Percentiles rank a stretch among this genome's conserved stretches.
Evolutionary conservation across 2,888 invertebrate genomes (phyloP).

Genomic region (Mycalesis mineus): DNA sequence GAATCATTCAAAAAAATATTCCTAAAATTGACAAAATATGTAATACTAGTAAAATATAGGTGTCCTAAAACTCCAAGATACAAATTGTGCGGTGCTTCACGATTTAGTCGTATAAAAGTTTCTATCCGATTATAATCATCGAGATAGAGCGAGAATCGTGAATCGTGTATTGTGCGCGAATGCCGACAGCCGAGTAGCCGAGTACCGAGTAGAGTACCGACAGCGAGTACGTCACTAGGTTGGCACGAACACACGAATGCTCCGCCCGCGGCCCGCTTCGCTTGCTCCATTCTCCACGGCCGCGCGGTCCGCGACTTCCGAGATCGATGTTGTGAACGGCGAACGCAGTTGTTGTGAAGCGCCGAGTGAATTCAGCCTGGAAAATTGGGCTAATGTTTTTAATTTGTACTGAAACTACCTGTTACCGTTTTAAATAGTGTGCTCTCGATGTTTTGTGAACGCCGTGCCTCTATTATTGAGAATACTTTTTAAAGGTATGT

Average conservation of each 20-base stretch:
- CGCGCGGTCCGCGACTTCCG: constrained; percentile 44
- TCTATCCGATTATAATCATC: constrained; percentile 23
- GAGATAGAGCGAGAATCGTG: constrained; percentile 22
- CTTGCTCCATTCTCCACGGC: constrained; percentile 36
- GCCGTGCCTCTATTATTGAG: constrained; percentile 34
- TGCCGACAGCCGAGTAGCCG: not conserved
- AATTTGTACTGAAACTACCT: constrained; percentile 35
- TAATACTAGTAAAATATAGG: too few relatives aligned
- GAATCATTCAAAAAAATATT: too few relatives aligned
- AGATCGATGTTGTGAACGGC: constrained; percentile 56
- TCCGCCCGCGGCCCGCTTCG: too few relatives aligned
- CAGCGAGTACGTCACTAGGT: constrained; percentile 32
- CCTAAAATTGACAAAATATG: too few relatives aligned
- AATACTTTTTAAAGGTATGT: constrained; percentile 53
- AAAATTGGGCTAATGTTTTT: constrained; percentile 55
- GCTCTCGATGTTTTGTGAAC: constrained; percentile 32
- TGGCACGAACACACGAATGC: constrained; percentile 31
- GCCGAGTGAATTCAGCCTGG: constrained; percentile 54
- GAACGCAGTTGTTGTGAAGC: constrained; percentile 53
- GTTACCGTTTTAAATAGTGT: constrained; percentile 36
- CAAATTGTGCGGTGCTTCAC: not conserved
- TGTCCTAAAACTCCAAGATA: not conserved
- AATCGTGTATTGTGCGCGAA: constrained; percentile 29
- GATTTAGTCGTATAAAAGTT: not conserved
- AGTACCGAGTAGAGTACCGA: not conserved